These are phyloP conservation scores for Pilophorus perplexus DNA, from an alignment of 2,888 invertebrate genomes.

Conservation along the genomic window DNA sequence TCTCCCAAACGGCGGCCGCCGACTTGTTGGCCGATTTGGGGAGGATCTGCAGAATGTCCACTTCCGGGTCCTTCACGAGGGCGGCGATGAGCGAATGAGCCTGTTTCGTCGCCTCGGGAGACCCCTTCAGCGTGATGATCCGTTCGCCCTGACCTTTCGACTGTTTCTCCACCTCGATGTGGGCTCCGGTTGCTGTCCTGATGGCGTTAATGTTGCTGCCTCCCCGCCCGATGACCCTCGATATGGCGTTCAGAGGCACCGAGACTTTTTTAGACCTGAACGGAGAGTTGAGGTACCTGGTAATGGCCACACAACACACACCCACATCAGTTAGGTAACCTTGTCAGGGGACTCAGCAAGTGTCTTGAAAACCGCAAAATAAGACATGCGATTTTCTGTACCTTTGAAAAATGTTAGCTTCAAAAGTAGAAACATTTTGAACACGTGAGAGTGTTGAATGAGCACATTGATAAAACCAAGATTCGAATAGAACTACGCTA, in stretches of 20 bases:
- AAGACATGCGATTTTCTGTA: no score
- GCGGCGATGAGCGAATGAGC: conserved; percentile 87
- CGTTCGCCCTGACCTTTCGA: conserved; percentile 90
- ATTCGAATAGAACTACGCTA: no score
- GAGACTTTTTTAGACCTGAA: conserved; percentile 84
- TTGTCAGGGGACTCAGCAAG: conserved; percentile 32
- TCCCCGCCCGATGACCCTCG: conserved; percentile 94
- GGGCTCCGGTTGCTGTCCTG: conserved; percentile 92
- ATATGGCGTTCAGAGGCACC: conserved; percentile 91
- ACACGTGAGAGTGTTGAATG: no score
- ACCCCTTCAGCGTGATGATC: conserved; percentile 92
- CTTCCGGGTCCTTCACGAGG: conserved; percentile 92
- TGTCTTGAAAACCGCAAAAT: not conserved
- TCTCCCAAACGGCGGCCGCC: conserved; percentile 61
- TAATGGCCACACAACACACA: conserved; percentile 29
- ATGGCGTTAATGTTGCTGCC: conserved; percentile 98
- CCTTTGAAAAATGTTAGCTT: no score
- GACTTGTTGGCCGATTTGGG: conserved; percentile 64
- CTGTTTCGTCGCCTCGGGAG: conserved; percentile 86
- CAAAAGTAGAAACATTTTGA: no score
- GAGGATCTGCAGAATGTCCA: conserved; percentile 79
- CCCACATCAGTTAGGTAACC: conserved; percentile 32
- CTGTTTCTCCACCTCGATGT: conserved; percentile 98
- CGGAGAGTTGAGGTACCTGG: conserved; percentile 55
- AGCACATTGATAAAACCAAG: no score